A percentile compares a stretch with the other conserved stretches of the same genome.
These are phyloP conservation scores for Metridium senile DNA, from an alignment of 92 coral and sea anemone genomes.

Conservation along the genomic window DNA sequence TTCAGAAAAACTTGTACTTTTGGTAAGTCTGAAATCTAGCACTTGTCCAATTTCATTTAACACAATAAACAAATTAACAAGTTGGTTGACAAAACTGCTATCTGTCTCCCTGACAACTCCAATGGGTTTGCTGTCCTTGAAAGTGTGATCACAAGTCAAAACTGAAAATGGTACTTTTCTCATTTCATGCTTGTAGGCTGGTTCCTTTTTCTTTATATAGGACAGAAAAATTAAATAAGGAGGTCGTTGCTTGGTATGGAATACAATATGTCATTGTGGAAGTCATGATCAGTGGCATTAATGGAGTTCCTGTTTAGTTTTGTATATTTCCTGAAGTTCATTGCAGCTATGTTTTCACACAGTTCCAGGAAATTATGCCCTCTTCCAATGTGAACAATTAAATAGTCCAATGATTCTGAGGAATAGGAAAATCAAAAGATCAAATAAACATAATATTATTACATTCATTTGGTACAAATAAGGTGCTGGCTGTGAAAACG, in stretches of 20 bases:
- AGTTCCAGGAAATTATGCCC: background rate
- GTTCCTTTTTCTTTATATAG: constrained; percentile 25
- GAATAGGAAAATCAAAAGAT: too few species aligned
- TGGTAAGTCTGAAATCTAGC: constrained; percentile 51
- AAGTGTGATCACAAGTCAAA: constrained; percentile 75
- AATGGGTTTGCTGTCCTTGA: constrained; percentile 63
- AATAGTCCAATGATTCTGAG: too few species aligned
- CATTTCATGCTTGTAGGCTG: constrained; percentile 24
- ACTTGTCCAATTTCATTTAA: constrained; percentile 66
- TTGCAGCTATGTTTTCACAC: constrained; percentile 6
- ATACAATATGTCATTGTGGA: constrained; percentile 12
- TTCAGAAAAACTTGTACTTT: constrained; percentile 54
- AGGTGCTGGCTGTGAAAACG: too few species aligned
- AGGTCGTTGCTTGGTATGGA: constrained; percentile 56
- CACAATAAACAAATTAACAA: constrained; percentile 61
- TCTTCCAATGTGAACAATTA: background rate
- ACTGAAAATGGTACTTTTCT: constrained; percentile 11
- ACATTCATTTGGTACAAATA: too few species aligned
- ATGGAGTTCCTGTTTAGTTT: background rate
- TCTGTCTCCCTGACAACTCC: constrained; percentile 48
- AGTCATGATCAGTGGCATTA: too few species aligned
- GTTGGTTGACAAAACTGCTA: constrained; percentile 51
- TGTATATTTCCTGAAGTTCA: constrained; percentile 25
- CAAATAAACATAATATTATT: too few species aligned
- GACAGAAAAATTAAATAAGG: constrained; percentile 45